A percentile compares a stretch with the other conserved stretches of the same genome.
phyloP scores from a whole-genome alignment of 2,888 invertebrate species.

The Phengaris arion region DNA sequence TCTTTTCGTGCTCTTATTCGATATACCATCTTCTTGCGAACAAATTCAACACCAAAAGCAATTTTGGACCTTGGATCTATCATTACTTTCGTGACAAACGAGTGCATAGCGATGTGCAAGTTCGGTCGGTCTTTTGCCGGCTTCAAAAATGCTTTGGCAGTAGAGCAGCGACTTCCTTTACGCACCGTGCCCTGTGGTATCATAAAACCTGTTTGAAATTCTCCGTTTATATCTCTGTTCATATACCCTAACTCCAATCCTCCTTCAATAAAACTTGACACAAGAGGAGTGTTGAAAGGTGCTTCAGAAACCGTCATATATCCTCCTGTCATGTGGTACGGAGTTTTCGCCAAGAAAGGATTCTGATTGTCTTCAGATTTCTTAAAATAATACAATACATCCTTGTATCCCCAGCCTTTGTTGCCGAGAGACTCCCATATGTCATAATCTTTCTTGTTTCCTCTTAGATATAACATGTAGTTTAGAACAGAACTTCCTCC shows the following conservation, averaged over 20 bases:
- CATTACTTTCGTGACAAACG: conserved; percentile 87
- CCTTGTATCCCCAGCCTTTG: conserved; percentile 91
- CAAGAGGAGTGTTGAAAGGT: conserved; percentile 91
- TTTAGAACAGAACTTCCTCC: conserved; percentile 94
- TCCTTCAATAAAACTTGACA: conserved; percentile 89
- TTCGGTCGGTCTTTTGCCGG: conserved; percentile 89
- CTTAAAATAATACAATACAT: conserved; percentile 90
- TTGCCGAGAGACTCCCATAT: conserved; percentile 92
- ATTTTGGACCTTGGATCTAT: conserved; percentile 86
- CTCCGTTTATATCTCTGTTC: conserved; percentile 92
- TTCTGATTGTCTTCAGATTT: conserved; percentile 95
- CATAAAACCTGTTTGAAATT: conserved; percentile 93
- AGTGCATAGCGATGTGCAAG: conserved; percentile 89
- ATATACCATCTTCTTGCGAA: conserved; percentile 85
- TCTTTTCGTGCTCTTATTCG: conserved; percentile 89
- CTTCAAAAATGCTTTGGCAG: conserved; percentile 91
- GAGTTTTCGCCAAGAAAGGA: conserved; percentile 88
- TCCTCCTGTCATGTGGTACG: conserved; percentile 89
- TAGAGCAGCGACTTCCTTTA: conserved; percentile 91
- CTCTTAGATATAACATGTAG: conserved; percentile 94
- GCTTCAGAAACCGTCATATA: conserved; percentile 92
- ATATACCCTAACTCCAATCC: conserved; percentile 91
- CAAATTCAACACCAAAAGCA: conserved; percentile 90
- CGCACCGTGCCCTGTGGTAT: conserved; percentile 90
- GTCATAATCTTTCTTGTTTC: conserved; percentile 94